A percentile compares a stretch with the other conserved stretches of the same genome.
Evolutionary conservation across 2,797 vertebrate species (phyloP).

Genomic region (Dendrocincla fuliginosa): DNA sequence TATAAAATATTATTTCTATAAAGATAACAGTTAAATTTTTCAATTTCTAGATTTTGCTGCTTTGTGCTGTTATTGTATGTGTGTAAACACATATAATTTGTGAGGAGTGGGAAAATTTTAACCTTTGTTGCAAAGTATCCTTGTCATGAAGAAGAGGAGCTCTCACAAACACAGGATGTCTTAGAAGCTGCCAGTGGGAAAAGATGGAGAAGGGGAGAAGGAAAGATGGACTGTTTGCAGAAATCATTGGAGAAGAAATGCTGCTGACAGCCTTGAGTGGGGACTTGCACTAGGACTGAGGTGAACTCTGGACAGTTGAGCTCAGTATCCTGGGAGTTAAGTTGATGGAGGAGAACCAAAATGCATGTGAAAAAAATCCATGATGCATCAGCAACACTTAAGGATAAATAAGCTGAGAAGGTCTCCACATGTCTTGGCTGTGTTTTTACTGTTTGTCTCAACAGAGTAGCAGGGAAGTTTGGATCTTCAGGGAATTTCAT

Average conservation of each 20-base stretch:
- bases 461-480: background rate
- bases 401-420: background rate
- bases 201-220: background rate
- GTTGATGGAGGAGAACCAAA: background rate
- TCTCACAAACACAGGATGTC: background rate
- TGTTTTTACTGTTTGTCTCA: background rate
- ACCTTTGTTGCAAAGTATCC: background rate
- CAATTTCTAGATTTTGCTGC: background rate
- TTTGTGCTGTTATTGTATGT: rapidly evolving
- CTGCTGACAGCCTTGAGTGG: background rate
- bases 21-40: background rate
- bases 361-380: background rate
- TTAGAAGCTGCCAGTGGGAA: rapidly evolving
- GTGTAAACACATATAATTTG: background rate
- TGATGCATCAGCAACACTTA: background rate
- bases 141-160: background rate
- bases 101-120: background rate
- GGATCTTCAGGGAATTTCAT: background rate
- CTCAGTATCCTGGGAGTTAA: background rate
- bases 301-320: background rate
- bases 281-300: background rate
- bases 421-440: background rate
- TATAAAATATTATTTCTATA: background rate
- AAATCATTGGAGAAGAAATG: background rate
- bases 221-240: background rate